Conservation (phyloP, 2,797 vertebrate species). For the Glyptemys insculpta region DNA sequence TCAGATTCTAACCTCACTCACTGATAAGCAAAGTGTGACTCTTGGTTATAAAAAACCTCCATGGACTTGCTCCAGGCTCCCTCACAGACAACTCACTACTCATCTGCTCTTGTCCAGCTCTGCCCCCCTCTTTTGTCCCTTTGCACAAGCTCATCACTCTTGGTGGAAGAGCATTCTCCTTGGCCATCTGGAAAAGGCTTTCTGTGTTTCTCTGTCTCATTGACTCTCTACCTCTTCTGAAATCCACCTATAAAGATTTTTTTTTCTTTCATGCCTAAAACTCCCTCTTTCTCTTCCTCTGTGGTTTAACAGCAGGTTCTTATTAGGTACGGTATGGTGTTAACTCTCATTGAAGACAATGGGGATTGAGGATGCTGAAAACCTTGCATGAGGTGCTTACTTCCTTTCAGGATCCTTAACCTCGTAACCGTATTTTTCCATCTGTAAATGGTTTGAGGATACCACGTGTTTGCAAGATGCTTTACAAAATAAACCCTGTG, state of each 20-base stretch:
- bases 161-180: neutral
- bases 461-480: neutral
- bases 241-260: neutral
- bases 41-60: neutral
- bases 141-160: neutral
- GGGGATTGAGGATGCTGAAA: neutral
- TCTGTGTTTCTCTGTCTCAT: neutral
- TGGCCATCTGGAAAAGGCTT: neutral
- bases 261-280: neutral
- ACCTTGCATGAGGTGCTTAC: neutral
- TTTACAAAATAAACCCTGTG: neutral
- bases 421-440: neutral
- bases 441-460: neutral
- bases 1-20: conserved; percentile 45
- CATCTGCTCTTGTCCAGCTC: neutral
- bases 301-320: neutral
- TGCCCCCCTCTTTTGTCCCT: neutral
- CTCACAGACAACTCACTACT: neutral
- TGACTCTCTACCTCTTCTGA: neutral
- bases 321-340: neutral
- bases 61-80: neutral
- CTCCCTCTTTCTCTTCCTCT: neutral
- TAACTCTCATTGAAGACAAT: neutral
- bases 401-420: neutral
- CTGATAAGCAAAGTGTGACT: neutral